phyloP scores from a whole-genome alignment of 2,797 vertebrate genomes.

The Coracias cyanogaster region DNA sequence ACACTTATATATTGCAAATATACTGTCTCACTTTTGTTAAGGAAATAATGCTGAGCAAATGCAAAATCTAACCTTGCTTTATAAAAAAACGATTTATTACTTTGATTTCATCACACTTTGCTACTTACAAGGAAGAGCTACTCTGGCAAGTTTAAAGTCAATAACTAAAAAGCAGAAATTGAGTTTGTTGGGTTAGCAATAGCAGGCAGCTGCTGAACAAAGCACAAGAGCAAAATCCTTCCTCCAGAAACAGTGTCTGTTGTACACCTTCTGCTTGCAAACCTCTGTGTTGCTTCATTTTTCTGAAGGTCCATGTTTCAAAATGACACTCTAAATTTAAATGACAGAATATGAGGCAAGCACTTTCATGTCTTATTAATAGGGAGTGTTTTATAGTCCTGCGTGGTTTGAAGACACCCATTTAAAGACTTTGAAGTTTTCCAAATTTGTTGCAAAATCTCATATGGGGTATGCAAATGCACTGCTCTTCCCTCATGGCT shows the following conservation, averaged over 20 bases:
- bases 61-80: background rate
- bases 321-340: background rate
- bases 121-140: background rate
- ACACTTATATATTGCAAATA: background rate
- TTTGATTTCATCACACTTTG: background rate
- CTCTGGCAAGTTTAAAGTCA: slow-evolving; percentile 8
- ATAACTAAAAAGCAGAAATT: slow-evolving; percentile 35
- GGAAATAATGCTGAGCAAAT: background rate
- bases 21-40: background rate
- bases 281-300: fast-evolving
- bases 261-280: background rate
- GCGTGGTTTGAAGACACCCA: background rate
- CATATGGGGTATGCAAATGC: background rate
- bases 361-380: background rate
- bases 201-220: slow-evolving; percentile 44
- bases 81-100: background rate
- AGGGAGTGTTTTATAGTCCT: background rate
- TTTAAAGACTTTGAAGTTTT: slow-evolving; percentile 27
- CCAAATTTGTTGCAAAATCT: background rate
- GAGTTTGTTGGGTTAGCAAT: slow-evolving; percentile 59
- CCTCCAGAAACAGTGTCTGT: slow-evolving; percentile 17
- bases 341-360: background rate
- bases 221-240: slow-evolving; percentile 18
- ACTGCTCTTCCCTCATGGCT: background rate
- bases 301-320: background rate